Evolutionary conservation across 2,888 invertebrate genomes (phyloP), one percentile per base, ranked within the genome.

Genomic region (Oxytorus armatus): DNA sequence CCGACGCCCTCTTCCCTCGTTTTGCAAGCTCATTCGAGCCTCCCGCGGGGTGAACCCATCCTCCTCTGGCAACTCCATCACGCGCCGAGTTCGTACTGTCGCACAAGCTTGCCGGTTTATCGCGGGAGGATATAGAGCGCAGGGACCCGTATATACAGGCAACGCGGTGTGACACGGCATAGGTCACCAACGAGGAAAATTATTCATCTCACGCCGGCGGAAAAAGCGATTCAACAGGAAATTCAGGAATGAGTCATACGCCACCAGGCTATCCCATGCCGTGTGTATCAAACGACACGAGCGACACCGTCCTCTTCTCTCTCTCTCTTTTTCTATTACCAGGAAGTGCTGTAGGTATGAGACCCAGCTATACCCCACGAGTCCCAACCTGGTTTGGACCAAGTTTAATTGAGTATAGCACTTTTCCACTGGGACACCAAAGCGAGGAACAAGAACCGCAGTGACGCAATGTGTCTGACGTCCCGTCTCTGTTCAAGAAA

Each of bases 361-460:
- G 36, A 66, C 47, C 39, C 25, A 51, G 21, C 66, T 21, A 51
- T 61, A 53, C 51, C 44, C 59, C 82, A 81, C 81, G 83, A 86
- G 86, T 85, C 85, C 83, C 81, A 86, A 84, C 86, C 86, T 89
- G 89, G 89, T 89, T 89, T 89, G 86, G 86, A 85, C 85, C 76
- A 88, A 88, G 89, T 89, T 90, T 90, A 90, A 91, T 91, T 89
- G 90, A 88, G 89, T 90, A 89, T 86, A 85, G 85, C 85, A 86
- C 84, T 86, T 83, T 86, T 86, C 88, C 84, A 81, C 77, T 84
- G 83, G 76, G 80, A 80, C 57, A 53, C 51, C 49, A 25, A 33
- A 7, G 14, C 16, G 33, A n/a, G 33, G 39, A 29, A n/a, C 25
- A 16, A 7, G 47, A 8, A 33, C 42, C 36, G 29, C 33, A 53